Conservation (phyloP, 1,140 invertebrate genomes). For the Brachionus sp. region DNA sequence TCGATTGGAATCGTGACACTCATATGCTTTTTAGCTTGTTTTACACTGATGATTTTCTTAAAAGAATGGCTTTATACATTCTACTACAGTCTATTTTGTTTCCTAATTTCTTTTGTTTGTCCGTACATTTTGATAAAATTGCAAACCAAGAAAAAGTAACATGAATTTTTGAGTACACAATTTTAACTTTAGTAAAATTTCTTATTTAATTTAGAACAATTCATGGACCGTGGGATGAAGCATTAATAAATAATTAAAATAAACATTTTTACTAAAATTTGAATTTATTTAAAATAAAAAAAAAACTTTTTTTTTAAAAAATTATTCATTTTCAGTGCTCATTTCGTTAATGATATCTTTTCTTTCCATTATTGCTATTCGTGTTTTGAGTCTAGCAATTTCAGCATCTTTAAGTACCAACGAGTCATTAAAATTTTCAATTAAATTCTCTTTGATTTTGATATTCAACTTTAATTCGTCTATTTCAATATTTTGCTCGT, state of each 20-base stretch:
- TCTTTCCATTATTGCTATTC: slow-evolving; percentile 18
- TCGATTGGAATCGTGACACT: slow-evolving; percentile 38
- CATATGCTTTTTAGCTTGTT: slow-evolving; percentile 50
- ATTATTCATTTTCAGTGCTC: background rate
- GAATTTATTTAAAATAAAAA: background rate
- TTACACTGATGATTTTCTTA: slow-evolving; percentile 47
- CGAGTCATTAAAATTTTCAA: slow-evolving; percentile 29
- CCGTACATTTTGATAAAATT: slow-evolving; percentile 74
- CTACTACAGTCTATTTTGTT: slow-evolving; percentile 58
- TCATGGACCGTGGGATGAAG: slow-evolving; percentile 44
- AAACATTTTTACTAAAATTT: background rate
- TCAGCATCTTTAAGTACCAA: slow-evolving; percentile 40
- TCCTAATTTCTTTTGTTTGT: slow-evolving; percentile 65
- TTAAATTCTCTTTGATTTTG: slow-evolving; percentile 19
- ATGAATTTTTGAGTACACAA: slow-evolving; percentile 46
- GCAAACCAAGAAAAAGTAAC: slow-evolving; percentile 75
- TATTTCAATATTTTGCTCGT: background rate
- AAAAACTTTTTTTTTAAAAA: background rate
- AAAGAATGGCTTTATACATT: slow-evolving; percentile 56
- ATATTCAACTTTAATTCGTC: background rate
- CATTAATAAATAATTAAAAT: background rate
- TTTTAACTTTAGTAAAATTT: background rate
- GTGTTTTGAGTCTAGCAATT: slow-evolving; percentile 1
- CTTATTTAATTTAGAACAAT: slow-evolving; percentile 23
- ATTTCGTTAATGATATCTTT: slow-evolving; percentile 36